phyloP scores from a whole-genome alignment of 2,797 vertebrate species.

The Phrynocephalus forsythii region DNA sequence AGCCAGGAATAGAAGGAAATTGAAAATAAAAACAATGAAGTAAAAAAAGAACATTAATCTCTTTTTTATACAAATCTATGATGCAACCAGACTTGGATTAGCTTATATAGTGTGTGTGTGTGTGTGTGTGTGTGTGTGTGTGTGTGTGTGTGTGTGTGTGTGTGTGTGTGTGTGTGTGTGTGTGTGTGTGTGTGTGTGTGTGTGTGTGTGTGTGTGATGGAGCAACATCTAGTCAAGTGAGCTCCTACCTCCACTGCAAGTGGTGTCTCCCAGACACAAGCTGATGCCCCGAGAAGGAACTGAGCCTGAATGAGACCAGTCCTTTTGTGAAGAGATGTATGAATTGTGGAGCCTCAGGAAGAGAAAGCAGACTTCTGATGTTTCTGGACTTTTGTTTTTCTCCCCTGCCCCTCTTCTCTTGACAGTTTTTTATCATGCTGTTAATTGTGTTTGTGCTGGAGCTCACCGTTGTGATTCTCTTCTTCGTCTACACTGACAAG shows the following conservation, averaged over 20 bases:
- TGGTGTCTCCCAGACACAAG: not conserved
- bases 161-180: too few relatives aligned
- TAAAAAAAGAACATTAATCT: too few relatives aligned
- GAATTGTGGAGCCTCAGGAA: conserved; percentile 44
- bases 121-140: too few relatives aligned
- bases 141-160: too few relatives aligned
- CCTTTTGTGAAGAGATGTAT: conserved; percentile 38
- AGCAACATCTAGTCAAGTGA: not conserved
- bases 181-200: too few relatives aligned
- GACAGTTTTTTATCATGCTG: conserved; percentile 95
- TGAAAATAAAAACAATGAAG: too few relatives aligned
- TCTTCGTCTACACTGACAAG: conserved; percentile 95
- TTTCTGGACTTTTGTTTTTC: conserved; percentile 48
- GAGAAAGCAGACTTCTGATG: conserved; percentile 62
- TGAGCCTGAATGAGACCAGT: not conserved
- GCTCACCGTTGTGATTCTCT: conserved; percentile 90
- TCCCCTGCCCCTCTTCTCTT: conserved; percentile 68
- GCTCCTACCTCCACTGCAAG: not conserved
- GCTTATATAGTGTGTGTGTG: too few relatives aligned
- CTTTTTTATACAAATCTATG: too few relatives aligned
- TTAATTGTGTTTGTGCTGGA: conserved; percentile 96
- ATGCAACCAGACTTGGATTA: too few relatives aligned
- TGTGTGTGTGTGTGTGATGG: not conserved
- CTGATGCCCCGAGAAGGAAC: not conserved
- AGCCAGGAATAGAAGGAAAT: too few relatives aligned